Conservation (phyloP, 2,888 invertebrate species). For the Cheilosia vernalis region DNA sequence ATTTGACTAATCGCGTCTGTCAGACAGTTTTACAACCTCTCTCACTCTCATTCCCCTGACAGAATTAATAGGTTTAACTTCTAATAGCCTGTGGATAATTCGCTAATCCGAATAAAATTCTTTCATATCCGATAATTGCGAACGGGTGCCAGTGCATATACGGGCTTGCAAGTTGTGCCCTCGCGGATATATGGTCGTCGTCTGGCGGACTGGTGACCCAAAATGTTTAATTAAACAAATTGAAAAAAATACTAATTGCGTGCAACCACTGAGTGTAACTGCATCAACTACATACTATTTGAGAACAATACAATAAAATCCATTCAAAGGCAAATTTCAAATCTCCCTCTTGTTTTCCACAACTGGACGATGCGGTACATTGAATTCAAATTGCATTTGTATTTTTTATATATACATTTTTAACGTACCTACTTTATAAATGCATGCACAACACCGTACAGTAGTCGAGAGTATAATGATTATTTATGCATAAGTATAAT, state of each 20-base stretch:
- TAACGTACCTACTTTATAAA: neutral
- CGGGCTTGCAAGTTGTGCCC: neutral
- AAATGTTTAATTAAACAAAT: slow-evolving; percentile 69
- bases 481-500: too few relatives aligned
- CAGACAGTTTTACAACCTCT: neutral
- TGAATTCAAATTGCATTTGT: slow-evolving; percentile 58
- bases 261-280: slow-evolving; percentile 51
- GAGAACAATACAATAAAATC: slow-evolving; percentile 44
- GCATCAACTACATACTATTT: neutral
- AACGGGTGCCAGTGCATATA: neutral
- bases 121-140: slow-evolving; percentile 26
- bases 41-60: neutral
- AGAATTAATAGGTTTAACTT: slow-evolving; percentile 3
- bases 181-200: neutral
- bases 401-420: neutral
- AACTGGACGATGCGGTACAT: slow-evolving; percentile 58
- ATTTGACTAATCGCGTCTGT: neutral
- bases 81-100: slow-evolving; percentile 15
- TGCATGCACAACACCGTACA: neutral
- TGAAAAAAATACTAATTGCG: slow-evolving; percentile 66
- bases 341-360: neutral
- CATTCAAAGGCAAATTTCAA: slow-evolving; percentile 27
- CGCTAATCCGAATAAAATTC: slow-evolving; percentile 13
- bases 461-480: neutral
- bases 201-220: slow-evolving; percentile 65